Evolutionary conservation across 2,113 vertebrate species (phyloP).

Genomic region (Camelus dromedarius): DNA sequence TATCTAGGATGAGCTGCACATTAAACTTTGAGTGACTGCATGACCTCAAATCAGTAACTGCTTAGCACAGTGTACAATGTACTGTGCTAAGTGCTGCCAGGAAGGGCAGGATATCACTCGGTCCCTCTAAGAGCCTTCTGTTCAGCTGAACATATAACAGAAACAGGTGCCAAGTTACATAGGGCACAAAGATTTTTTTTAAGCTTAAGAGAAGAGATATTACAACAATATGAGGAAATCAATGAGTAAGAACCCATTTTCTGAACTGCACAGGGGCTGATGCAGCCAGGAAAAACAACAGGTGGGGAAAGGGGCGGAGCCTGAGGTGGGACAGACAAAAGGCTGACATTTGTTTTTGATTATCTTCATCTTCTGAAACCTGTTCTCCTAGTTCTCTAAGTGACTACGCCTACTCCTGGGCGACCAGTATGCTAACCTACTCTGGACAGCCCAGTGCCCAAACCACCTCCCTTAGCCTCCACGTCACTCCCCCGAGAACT

Average conservation of each 20-base stretch:
- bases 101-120: neutral
- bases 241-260: neutral
- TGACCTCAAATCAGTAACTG: neutral
- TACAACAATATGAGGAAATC: conserved; percentile 33
- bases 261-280: neutral
- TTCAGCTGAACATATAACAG: neutral
- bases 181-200: neutral
- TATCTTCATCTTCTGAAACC: neutral
- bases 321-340: neutral
- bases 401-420: neutral
- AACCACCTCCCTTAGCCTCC: neutral
- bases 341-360: neutral
- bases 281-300: neutral
- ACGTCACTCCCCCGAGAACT: neutral
- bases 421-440: neutral
- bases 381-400: neutral
- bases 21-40: conserved; percentile 61
- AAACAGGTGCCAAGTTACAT: neutral
- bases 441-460: neutral
- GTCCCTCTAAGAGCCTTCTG: neutral
- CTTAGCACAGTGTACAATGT: neutral
- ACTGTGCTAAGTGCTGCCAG: neutral
- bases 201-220: neutral
- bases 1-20: conserved; percentile 56
- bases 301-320: neutral